Evolutionary conservation across 1,140 invertebrate genomes (phyloP).

Genomic region (Heliothis subflexa): DNA sequence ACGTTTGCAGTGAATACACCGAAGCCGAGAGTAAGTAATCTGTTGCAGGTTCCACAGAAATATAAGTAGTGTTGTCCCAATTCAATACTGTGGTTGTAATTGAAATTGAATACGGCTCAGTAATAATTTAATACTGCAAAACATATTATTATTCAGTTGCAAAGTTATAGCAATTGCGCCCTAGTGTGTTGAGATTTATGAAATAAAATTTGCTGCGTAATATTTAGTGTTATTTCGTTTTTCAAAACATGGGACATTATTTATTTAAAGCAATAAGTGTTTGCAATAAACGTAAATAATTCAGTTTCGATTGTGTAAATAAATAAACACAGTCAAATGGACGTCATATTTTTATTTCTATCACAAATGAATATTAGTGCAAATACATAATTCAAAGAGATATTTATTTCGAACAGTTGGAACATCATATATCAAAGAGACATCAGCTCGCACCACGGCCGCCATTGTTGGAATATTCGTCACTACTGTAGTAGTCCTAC

Average conservation of each 20-base stretch:
- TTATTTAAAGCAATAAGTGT: too few species aligned
- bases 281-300: too few species aligned
- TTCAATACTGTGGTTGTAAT: neutral
- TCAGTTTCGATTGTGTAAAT: too few species aligned
- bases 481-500: conserved; percentile 92
- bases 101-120: too few species aligned
- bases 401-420: conserved; percentile 87
- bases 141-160: too few species aligned
- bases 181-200: too few species aligned
- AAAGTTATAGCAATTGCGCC: neutral
- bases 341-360: neutral
- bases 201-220: too few species aligned
- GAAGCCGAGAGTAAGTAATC: conserved; percentile 92
- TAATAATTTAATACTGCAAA: too few species aligned
- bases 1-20: conserved; percentile 93
- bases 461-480: conserved; percentile 93
- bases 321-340: too few species aligned
- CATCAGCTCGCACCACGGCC: conserved; percentile 91
- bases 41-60: neutral
- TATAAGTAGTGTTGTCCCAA: neutral
- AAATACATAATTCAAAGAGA: neutral
- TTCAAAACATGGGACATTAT: too few species aligned
- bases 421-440: conserved; percentile 92
- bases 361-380: neutral
- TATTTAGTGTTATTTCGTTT: too few species aligned